Percentiles rank a stretch among this genome's conserved stretches.
Conservation (phyloP, 2,888 invertebrate genomes). For the Stictocephala bisonia region DNA sequence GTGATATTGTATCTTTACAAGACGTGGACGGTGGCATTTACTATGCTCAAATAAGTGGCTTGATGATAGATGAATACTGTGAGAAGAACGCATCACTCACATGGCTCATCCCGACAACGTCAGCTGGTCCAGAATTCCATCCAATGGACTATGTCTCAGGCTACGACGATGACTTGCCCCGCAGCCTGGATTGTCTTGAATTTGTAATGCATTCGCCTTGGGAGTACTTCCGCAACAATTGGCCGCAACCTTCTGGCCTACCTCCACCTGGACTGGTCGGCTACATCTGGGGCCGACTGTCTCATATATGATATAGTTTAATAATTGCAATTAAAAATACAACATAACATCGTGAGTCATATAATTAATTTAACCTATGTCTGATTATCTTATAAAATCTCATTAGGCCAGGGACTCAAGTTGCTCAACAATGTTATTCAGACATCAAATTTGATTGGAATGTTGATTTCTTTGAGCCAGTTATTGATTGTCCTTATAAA, state of each 20-base stretch:
- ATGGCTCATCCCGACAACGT: constrained; percentile 86
- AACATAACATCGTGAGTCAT: too few species aligned
- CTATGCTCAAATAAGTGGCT: constrained; percentile 77
- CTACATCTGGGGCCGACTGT: constrained; percentile 27
- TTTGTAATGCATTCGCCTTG: constrained; percentile 95
- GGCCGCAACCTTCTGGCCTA: constrained; percentile 76
- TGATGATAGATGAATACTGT: constrained; percentile 91
- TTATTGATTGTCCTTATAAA: too few species aligned
- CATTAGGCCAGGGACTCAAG: too few species aligned
- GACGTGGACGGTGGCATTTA: constrained; percentile 81
- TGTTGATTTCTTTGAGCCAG: too few species aligned
- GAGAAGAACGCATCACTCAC: constrained; percentile 93
- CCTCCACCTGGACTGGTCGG: constrained; percentile 13
- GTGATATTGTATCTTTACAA: constrained; percentile 89
- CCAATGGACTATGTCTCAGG: background rate
- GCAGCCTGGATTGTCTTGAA: constrained; percentile 87
- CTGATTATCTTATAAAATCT: too few species aligned
- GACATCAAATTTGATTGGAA: too few species aligned
- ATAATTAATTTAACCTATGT: too few species aligned
- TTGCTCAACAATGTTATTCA: too few species aligned
- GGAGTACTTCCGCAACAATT: constrained; percentile 84
- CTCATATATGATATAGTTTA: too few species aligned
- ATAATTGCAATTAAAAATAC: too few species aligned
- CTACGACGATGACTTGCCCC: constrained; percentile 86
- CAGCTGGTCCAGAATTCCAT: background rate